Base-by-base conservation (phyloP, 2,797 vertebrate genomes). In the Clarias laeviceps region DNA sequence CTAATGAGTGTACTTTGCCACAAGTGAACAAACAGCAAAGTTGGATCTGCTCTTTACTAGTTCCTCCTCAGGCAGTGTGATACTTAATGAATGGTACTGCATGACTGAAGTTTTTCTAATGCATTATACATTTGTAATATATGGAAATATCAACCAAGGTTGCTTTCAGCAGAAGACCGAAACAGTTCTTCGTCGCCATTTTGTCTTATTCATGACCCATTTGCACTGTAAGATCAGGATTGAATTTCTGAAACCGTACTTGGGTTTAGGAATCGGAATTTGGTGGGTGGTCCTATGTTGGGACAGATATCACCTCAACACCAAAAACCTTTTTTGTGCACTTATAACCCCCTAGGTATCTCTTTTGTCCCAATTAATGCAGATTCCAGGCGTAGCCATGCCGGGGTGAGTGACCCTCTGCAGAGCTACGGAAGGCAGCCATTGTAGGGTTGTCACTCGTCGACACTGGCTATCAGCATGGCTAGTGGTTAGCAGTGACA, bases 371-470 rank as follows among this genome's bases (percentile, higher is more conserved):
- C 85, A 85, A 90, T 90, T 89, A 93, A 94, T 94, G 92, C 93
- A 93, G 93, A 95, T 96, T 95, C 94, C 93, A 94, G 90, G 94
- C 94, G 94, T 95, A 94, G 92, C 93, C 88, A 93, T 66, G 93
- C 92, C 93, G 87, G 90, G 92, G 92, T 92, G 92, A 91, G 90
- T 87, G 87, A 86, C 91, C 90, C 87, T 68, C 89, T 85, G 89
- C 91, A 87, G 91, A 72, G 90, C 92, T 91, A 93, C 40, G 83
- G 91, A 94, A 93, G 89, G 91, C 93, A 20, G 91, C 91, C 91
- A 94, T 96, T 96, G 94, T 96, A 80, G 65, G 91, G 89, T 92
- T 96, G 95, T 96, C 95, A 95, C 90, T 91, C 86, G 86, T 90
- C 89, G 91, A 90, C 87, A 91, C 92, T 87, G 92, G 91, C 81